phyloP scores from a whole-genome alignment of 2,113 vertebrate species.

The Tachysurus vachellii region DNA sequence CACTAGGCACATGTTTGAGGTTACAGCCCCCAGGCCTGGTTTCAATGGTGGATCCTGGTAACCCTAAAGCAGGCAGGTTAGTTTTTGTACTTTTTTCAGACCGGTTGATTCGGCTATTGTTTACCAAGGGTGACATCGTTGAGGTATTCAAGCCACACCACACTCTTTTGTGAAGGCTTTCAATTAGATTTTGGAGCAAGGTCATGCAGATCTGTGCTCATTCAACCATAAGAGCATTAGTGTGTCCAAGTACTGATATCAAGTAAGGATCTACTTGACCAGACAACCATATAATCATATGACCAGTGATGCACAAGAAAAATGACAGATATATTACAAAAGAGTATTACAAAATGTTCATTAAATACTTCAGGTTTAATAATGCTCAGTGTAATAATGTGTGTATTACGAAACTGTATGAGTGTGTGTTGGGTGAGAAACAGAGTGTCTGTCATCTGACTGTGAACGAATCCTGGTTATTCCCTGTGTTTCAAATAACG shows the following conservation, averaged over 20 bases:
- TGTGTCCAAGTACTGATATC: neutral
- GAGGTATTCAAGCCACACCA: neutral
- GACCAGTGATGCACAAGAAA: neutral
- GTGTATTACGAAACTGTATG: neutral
- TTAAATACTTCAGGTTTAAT: neutral
- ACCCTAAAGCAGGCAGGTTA: neutral
- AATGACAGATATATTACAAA: neutral
- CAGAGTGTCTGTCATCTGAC: neutral
- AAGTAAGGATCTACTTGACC: neutral
- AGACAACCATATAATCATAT: neutral
- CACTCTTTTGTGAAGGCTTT: neutral
- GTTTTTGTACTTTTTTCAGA: neutral
- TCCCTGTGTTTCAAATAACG: neutral
- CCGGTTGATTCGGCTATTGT: too few species aligned
- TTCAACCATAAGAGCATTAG: too few species aligned
- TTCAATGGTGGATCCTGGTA: neutral
- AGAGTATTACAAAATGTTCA: neutral
- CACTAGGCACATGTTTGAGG: neutral
- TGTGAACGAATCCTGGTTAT: constrained; percentile 3
- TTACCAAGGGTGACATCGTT: neutral
- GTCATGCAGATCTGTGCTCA: neutral
- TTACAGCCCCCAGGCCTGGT: too few species aligned
- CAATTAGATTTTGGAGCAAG: neutral
- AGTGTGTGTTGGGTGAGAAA: neutral
- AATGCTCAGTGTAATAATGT: neutral